These are phyloP conservation scores for Drosophila mimica DNA, from an alignment of 2,888 invertebrate genomes.

Conservation along the genomic window DNA sequence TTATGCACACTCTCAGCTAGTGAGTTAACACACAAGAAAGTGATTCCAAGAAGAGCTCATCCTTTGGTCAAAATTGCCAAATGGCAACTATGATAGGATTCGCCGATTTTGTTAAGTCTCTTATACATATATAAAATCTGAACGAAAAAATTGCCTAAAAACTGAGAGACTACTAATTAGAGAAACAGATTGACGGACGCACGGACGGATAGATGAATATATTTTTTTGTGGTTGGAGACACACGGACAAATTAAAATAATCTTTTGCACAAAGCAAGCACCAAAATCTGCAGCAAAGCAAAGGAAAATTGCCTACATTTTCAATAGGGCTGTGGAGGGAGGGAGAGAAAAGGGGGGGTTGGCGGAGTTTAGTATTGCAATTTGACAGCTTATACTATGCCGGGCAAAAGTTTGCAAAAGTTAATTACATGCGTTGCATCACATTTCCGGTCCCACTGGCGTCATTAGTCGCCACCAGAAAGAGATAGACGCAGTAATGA, in stretches of 20 bases:
- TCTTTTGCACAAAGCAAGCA: slow-evolving; percentile 3
- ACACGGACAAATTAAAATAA: background rate
- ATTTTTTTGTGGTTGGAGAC: background rate
- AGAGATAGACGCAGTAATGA: background rate
- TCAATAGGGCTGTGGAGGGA: too few species aligned
- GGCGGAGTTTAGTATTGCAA: slow-evolving; percentile 15
- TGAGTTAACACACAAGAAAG: background rate
- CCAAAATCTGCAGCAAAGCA: slow-evolving; percentile 40
- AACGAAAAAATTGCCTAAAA: background rate
- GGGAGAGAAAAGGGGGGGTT: too few species aligned
- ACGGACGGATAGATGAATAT: background rate
- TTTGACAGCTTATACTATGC: slow-evolving; percentile 23
- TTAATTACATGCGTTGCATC: slow-evolving; percentile 75
- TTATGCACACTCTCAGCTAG: background rate
- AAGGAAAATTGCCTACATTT: slow-evolving; percentile 47
- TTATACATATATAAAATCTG: background rate
- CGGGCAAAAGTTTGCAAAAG: slow-evolving; percentile 44
- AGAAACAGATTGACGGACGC: background rate
- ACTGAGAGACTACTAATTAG: background rate
- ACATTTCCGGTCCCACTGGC: slow-evolving; percentile 57
- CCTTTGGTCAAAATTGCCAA: background rate
- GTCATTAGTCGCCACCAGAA: slow-evolving; percentile 57
- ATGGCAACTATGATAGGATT: background rate
- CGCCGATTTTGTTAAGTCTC: background rate
- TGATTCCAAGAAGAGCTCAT: background rate